Percentiles rank a stretch among this genome's conserved stretches.
These are phyloP conservation scores for Anticlea derivata DNA, from an alignment of 2,888 invertebrate species.

Conservation along the genomic window DNA sequence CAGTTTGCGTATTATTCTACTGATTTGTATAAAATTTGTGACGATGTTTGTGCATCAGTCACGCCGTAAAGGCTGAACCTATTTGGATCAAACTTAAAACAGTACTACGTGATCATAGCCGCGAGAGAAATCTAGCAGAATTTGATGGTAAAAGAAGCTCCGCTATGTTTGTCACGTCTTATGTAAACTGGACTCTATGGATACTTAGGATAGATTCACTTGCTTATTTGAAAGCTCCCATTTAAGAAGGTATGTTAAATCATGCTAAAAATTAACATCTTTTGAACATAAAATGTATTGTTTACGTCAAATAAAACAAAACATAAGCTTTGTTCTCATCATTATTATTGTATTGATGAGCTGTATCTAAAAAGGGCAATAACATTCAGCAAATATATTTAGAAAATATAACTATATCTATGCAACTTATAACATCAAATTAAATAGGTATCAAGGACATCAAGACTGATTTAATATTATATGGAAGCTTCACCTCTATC, in stretches of 20 bases:
- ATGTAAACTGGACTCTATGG: no score
- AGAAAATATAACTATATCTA: slow-evolving; percentile 1
- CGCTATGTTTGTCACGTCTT: no score
- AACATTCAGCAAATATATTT: slow-evolving; percentile 12
- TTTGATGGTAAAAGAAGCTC: no score
- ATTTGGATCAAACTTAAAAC: no score
- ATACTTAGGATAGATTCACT: neutral
- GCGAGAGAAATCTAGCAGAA: no score
- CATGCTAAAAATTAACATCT: no score
- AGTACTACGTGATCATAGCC: no score
- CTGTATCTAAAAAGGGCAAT: slow-evolving; percentile 6
- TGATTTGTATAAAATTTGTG: no score
- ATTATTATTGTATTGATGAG: slow-evolving; percentile 4
- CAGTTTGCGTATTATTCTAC: no score
- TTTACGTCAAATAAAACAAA: neutral
- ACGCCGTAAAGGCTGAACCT: no score
- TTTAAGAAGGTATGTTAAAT: neutral
- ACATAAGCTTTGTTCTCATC: slow-evolving; percentile 9
- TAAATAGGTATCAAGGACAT: slow-evolving; percentile 26
- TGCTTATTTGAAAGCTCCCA: neutral
- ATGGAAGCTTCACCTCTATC: slow-evolving; percentile 62
- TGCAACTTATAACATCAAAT: slow-evolving; percentile 12
- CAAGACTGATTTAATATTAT: slow-evolving; percentile 47
- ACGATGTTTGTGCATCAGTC: no score
- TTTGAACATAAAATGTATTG: neutral